Base-by-base conservation (phyloP, 2,113 vertebrate species). In the Odontophorus gujanensis region DNA sequence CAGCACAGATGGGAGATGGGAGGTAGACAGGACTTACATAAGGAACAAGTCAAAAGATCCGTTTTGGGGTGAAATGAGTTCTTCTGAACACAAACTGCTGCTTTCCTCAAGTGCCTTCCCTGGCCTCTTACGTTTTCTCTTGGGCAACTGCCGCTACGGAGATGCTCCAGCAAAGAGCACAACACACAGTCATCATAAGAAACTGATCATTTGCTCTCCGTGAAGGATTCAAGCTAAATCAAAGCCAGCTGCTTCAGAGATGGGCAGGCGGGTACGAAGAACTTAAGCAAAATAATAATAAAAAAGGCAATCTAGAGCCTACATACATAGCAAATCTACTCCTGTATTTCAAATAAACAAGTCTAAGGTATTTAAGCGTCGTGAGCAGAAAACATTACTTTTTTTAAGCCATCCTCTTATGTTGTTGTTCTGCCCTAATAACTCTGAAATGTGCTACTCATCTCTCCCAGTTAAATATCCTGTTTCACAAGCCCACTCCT, bases 401-500 rank as follows among this genome's bases (percentile, higher is more conserved):
- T 95, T 90, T 89, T 93, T 84, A 97, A 97, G 85, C 94, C 96
- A 93, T 69, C 91, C 90, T 96, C 96, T 80, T 82, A 45, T 17
- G 14, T 53, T 95, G 72, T 91, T 95, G 81, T 96, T 96, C 94
- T 97, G 96, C 96, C 95, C 95, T 96, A 95, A 95, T 97, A 97
- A 96, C 95, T 97, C 97, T 97, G 97, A 96, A 97, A 97, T 90
- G 93, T 95, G 92, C 97, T 94, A 95, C 97, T 96, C 97, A 97
- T 97, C 97, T 95, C 96, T 97, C 94, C 94, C 92, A 94, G 97
- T 94, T 93, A 98, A 98, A 97, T 98, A 98, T 98, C 97, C 96
- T 96, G 91, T 98, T 98, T 98, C 98, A 98, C 97, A 98, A 98
- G 95, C 97, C 96, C 95, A 95, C 94, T 97, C 94, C 96, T 81